A percentile compares a stretch with the other conserved stretches of the same genome.
Evolutionary conservation across 2,888 invertebrate species (phyloP).

Genomic region (Agriopis leucophaearia): DNA sequence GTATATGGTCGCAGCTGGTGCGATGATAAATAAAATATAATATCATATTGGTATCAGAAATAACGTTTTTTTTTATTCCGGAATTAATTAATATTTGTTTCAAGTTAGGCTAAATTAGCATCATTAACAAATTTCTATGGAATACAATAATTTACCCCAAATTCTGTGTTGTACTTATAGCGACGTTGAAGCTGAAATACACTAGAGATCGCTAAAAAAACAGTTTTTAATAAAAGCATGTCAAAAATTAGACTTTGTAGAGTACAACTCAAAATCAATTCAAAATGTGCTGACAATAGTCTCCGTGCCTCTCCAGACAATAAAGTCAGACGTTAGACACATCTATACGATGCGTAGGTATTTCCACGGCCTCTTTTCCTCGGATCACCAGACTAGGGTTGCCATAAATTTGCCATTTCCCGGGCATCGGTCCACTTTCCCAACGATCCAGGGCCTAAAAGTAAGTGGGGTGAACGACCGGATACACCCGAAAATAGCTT

Average conservation of each 20-base stretch:
- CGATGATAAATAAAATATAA: too few species aligned
- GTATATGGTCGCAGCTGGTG: too few species aligned
- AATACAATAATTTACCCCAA: too few species aligned
- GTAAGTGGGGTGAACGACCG: constrained; percentile 56
- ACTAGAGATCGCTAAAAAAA: too few species aligned
- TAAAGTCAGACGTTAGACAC: constrained; percentile 22
- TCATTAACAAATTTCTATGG: too few species aligned
- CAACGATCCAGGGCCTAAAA: constrained; percentile 38
- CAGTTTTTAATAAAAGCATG: too few species aligned
- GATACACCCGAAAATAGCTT: constrained; percentile 53
- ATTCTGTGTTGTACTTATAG: too few species aligned
- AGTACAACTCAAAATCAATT: constrained; percentile 6
- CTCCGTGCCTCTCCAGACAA: constrained; percentile 17
- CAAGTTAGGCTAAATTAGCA: too few species aligned
- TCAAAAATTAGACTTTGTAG: not conserved
- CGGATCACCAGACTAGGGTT: constrained; percentile 61
- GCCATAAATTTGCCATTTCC: constrained; percentile 53
- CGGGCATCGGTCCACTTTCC: constrained; percentile 59
- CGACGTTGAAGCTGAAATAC: too few species aligned
- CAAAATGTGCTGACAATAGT: constrained; percentile 10
- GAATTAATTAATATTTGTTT: too few species aligned
- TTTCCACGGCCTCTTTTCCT: constrained; percentile 53
- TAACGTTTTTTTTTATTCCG: too few species aligned
- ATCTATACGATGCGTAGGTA: constrained; percentile 30
- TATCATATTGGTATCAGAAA: too few species aligned